phyloP scores from a whole-genome alignment of 2,113 vertebrate genomes.

The Elephantulus edwardii region DNA sequence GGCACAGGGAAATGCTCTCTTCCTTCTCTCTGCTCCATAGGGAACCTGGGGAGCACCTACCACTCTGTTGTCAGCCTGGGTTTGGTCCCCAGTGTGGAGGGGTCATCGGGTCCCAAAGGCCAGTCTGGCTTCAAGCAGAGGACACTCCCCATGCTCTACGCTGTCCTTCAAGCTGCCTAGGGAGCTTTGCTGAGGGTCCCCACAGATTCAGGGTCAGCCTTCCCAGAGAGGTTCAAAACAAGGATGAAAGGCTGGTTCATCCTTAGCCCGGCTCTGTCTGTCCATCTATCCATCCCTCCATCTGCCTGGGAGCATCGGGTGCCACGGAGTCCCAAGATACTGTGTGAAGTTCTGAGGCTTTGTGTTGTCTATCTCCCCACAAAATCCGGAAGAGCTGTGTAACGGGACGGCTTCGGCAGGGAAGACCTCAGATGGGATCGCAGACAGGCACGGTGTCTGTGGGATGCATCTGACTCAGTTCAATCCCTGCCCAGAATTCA shows the following conservation, averaged over 20 bases:
- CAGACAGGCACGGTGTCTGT: not conserved
- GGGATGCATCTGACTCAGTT: not conserved
- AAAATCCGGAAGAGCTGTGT: fast-evolving
- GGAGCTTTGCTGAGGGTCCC: not conserved
- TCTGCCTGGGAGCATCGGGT: not conserved
- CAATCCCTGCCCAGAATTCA: not conserved
- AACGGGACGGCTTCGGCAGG: too few species aligned
- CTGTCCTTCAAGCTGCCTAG: fast-evolving
- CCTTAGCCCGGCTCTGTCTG: not conserved
- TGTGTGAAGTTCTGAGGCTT: fast-evolving
- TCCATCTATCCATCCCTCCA: not conserved
- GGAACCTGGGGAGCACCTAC: not conserved
- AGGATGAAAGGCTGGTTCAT: not conserved
- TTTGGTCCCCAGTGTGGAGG: not conserved
- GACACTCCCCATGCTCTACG: too few species aligned
- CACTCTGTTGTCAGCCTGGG: not conserved
- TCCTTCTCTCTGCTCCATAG: not conserved
- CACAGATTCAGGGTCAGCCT: not conserved
- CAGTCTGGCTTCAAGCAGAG: not conserved
- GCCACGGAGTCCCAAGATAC: not conserved
- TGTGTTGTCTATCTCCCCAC: not conserved
- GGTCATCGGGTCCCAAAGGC: too few species aligned
- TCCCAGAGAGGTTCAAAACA: not conserved
- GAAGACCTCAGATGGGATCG: fast-evolving
- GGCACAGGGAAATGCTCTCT: not conserved